Conservation (phyloP, 2,113 vertebrate genomes). For the Clinocottus analis region DNA sequence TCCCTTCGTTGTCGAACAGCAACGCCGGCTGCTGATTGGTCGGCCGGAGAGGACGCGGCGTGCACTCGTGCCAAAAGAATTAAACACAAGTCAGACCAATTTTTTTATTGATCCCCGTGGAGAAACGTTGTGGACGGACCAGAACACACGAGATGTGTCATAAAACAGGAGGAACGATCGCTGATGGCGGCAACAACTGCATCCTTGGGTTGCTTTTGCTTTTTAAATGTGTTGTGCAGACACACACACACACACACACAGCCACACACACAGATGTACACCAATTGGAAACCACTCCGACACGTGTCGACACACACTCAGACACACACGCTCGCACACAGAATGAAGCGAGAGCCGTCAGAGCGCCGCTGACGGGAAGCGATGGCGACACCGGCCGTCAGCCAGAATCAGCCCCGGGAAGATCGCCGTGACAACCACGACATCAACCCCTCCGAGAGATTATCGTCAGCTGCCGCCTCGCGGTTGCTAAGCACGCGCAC, state of each 20-base stretch:
- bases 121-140: too few relatives aligned
- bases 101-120: too few relatives aligned
- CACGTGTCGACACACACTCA: slow-evolving; percentile 45
- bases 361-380: slow-evolving; percentile 68
- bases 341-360: slow-evolving; percentile 68
- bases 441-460: slow-evolving; percentile 78
- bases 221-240: neutral
- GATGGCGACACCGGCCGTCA: slow-evolving; percentile 79
- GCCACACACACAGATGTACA: slow-evolving; percentile 19
- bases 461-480: slow-evolving; percentile 72
- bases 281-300: slow-evolving; percentile 20
- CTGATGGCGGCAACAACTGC: neutral
- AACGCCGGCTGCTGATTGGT: too few relatives aligned
- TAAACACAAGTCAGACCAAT: too few relatives aligned
- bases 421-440: slow-evolving; percentile 80
- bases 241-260: slow-evolving; percentile 39
- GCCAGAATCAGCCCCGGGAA: slow-evolving; percentile 71
- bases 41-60: slow-evolving; percentile 16
- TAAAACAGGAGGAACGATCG: neutral
- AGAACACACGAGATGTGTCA: neutral
- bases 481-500: slow-evolving; percentile 8
- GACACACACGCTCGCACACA: slow-evolving; percentile 33
- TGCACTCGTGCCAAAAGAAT: too few relatives aligned
- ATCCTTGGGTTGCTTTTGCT: neutral
- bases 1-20: slow-evolving; percentile 37